Evolutionary conservation across 2,888 invertebrate species (phyloP).

Genomic region (Perithous albicinctus): DNA sequence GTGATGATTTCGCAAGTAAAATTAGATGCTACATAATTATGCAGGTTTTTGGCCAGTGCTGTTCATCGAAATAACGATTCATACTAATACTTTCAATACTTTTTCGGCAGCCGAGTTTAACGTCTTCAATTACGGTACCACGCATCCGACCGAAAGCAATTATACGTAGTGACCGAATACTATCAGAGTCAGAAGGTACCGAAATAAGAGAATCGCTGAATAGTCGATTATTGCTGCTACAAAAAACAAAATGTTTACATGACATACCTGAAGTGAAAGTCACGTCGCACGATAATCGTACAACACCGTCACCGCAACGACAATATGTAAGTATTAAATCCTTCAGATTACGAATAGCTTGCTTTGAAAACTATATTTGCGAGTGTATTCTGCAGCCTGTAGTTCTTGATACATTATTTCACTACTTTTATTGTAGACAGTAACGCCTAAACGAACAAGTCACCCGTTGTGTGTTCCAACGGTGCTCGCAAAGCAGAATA

Average conservation of each 20-base stretch:
- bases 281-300: neutral
- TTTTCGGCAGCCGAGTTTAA: neutral
- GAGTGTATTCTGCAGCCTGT: conserved; percentile 4
- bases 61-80: neutral
- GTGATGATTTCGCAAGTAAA: conserved; percentile 13
- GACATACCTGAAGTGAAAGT: neutral
- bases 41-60: neutral
- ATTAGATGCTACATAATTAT: neutral
- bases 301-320: conserved; percentile 1
- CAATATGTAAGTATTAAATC: conserved; percentile 10
- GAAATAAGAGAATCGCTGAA: neutral
- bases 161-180: neutral
- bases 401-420: neutral
- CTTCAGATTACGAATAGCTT: conserved; percentile 2
- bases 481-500: neutral
- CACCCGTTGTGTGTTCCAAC: neutral
- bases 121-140: neutral
- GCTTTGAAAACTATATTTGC: neutral
- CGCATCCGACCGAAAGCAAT: neutral
- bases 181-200: neutral
- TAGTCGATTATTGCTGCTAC: neutral
- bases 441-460: conserved; percentile 13
- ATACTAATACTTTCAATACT: neutral
- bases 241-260: conserved; percentile 6
- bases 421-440: conserved; percentile 16